phyloP scores from a whole-genome alignment of 2,888 invertebrate genomes.

The Proisotoma minuta region DNA sequence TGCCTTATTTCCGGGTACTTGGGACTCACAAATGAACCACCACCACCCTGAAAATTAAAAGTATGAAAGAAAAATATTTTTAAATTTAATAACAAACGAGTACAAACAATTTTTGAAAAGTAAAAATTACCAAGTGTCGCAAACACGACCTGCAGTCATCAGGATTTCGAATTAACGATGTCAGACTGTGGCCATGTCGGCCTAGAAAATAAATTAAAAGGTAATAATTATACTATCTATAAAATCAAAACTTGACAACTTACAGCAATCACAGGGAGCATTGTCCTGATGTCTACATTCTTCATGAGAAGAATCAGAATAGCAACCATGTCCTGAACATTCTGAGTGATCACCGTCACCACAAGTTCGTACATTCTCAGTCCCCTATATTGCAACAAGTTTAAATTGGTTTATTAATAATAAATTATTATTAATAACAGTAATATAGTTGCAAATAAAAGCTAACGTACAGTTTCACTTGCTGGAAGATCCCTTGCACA shows the following conservation, averaged over 20 bases:
- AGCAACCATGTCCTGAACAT: slow-evolving; percentile 4
- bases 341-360: neutral
- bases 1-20: slow-evolving; percentile 18
- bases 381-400: neutral
- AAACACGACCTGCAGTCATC: slow-evolving; percentile 15
- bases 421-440: neutral
- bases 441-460: neutral
- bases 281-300: neutral
- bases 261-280: slow-evolving; percentile 23
- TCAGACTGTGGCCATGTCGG: slow-evolving; percentile 4
- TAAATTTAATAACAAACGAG: neutral
- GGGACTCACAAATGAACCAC: slow-evolving; percentile 1
- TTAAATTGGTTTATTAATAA: neutral
- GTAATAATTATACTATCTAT: neutral
- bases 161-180: slow-evolving; percentile 7
- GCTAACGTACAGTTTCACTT: neutral
- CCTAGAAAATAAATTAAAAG: slow-evolving; percentile 9
- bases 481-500: neutral
- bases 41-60: neutral
- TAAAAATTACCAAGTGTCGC: slow-evolving; percentile 13
- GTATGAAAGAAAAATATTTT: neutral
- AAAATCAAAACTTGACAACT: slow-evolving; percentile 6
- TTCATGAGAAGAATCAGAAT: neutral
- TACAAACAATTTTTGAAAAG: neutral
- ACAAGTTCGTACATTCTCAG: slow-evolving; percentile 3